A percentile compares a stretch with the other conserved stretches of the same genome.
Conservation (phyloP, 2,888 invertebrate species). For the Colostygia pectinataria region DNA sequence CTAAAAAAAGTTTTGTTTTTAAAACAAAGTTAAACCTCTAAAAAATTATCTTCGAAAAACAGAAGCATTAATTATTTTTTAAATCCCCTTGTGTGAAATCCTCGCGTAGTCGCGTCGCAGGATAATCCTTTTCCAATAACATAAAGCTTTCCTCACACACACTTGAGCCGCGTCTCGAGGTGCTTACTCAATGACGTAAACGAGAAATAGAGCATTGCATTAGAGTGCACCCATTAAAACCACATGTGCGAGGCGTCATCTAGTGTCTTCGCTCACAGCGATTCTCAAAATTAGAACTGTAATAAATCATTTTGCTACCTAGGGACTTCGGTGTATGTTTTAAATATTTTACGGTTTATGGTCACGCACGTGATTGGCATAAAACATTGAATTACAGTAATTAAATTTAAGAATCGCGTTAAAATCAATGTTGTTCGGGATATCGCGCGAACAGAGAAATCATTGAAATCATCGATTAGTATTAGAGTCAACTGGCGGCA, state of each 20-base stretch:
- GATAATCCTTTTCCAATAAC: slow-evolving; percentile 14
- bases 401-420: too few species aligned
- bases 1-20: too few species aligned
- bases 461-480: too few species aligned
- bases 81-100: slow-evolving; percentile 3
- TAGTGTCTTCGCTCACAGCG: slow-evolving; percentile 43
- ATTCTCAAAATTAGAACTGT: slow-evolving; percentile 45
- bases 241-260: slow-evolving; percentile 72
- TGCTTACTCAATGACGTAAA: slow-evolving; percentile 54
- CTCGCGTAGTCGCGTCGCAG: neutral
- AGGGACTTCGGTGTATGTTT: too few species aligned
- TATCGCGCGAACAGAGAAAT: too few species aligned
- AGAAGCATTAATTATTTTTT: neutral
- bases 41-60: too few species aligned
- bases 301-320: neutral
- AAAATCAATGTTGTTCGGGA: too few species aligned
- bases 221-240: slow-evolving; percentile 76
- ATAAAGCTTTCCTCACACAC: slow-evolving; percentile 17
- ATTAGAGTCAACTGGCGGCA: too few species aligned
- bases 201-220: slow-evolving; percentile 64
- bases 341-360: too few species aligned
- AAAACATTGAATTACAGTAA: too few species aligned
- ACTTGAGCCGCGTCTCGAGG: slow-evolving; percentile 44
- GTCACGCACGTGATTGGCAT: neutral
- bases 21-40: too few species aligned